Evolutionary conservation across 2,113 vertebrate species (phyloP).

Genomic region (Leucosticte australis): DNA sequence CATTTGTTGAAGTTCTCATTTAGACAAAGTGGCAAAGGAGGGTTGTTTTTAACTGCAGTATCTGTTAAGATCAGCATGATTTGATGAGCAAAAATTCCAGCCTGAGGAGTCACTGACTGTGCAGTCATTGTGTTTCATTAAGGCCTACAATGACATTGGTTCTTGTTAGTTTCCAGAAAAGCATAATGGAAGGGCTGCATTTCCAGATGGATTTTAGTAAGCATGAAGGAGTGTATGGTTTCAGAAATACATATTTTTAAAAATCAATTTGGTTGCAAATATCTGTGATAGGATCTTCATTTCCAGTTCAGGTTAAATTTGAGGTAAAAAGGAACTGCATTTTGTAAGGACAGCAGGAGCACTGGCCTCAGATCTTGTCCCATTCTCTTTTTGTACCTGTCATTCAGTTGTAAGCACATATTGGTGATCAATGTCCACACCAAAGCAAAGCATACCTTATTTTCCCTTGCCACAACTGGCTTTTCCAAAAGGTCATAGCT

Average conservation of each 20-base stretch:
- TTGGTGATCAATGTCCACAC: not conserved
- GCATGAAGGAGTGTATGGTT: not conserved
- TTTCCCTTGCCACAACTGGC: not conserved
- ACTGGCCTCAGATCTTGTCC: not conserved
- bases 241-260: not conserved
- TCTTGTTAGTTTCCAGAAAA: not conserved
- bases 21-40: not conserved
- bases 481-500: not conserved
- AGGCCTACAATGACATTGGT: not conserved
- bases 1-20: not conserved
- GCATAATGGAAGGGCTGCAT: not conserved
- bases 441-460: not conserved
- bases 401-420: not conserved
- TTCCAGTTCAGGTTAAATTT: not conserved
- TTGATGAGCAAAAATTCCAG: not conserved
- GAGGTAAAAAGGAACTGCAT: not conserved
- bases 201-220: not conserved
- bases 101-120: not conserved
- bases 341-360: not conserved
- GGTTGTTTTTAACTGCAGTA: not conserved
- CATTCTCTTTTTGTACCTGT: not conserved
- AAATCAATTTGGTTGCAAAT: not conserved
- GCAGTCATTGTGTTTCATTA: not conserved
- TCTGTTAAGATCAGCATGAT: not conserved
- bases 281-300: not conserved